Percentiles rank a stretch among this genome's conserved stretches.
Conservation (phyloP, 2,888 invertebrate genomes). For the Sicus ferrugineus region DNA sequence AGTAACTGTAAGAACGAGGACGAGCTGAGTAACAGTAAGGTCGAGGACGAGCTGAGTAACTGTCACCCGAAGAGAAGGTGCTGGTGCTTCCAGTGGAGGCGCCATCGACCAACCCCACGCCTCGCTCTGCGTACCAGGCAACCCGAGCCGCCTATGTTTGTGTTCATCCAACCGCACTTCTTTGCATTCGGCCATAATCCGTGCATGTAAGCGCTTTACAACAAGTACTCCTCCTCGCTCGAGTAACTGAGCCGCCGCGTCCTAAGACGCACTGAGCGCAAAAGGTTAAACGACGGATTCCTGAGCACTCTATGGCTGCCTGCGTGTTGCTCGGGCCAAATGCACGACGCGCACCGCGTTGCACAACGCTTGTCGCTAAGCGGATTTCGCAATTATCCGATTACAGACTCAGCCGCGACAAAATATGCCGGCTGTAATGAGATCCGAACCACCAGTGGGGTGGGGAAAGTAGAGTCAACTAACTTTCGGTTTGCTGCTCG, state of each 20-base stretch:
- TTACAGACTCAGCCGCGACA: slow-evolving; percentile 25
- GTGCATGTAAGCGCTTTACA: slow-evolving; percentile 25
- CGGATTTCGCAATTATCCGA: slow-evolving; percentile 35
- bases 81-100: neutral
- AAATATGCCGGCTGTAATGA: neutral
- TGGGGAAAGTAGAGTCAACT: neutral
- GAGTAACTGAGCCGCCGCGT: slow-evolving; percentile 21
- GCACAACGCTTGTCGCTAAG: slow-evolving; percentile 31
- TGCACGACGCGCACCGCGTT: neutral
- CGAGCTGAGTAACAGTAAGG: too few relatives aligned
- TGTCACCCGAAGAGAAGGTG: neutral
- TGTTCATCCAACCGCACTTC: slow-evolving; percentile 23
- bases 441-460: neutral
- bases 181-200: slow-evolving; percentile 24
- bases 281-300: slow-evolving; percentile 31
- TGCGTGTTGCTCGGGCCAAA: neutral
- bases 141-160: slow-evolving; percentile 4
- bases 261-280: slow-evolving; percentile 20
- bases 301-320: slow-evolving; percentile 32
- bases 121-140: too few relatives aligned
- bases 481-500: neutral
- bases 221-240: slow-evolving; percentile 29
- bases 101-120: neutral
- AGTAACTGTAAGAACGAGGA: too few relatives aligned
- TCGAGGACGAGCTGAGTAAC: neutral